Base-by-base conservation (phyloP, 2,797 vertebrate genomes). In the Huso huso region DNA sequence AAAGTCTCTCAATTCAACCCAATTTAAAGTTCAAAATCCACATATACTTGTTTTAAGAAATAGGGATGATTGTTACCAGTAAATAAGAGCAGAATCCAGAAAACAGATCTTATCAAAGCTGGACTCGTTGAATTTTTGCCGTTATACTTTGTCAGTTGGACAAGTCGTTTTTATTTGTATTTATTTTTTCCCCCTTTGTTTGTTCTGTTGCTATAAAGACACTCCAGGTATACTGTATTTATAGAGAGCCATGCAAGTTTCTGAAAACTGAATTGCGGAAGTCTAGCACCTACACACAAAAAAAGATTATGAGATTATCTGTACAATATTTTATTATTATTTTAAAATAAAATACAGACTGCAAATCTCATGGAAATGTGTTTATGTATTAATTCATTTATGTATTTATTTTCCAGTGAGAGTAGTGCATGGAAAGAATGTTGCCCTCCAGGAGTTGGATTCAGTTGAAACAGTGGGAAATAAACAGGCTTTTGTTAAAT, bases 11-110 rank as follows among this genome's bases (percentile, higher is more conserved):
- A 65, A 67, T 15, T 63, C 9, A 11, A 60, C 51, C 52, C 55
- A 48, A 12, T 58, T 66, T 18, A 18, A 66, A 59, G 37, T 62
- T 69, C 65, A 55, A 57, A 69, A 65, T 52, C 50, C 53, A 69
- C 65, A 65, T 49, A 69, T 48, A 65, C 61, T 9, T 8, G 23
- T 52, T 48, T 12, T 5, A 65, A 48, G 37, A 49, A 59, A 58
- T 66, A 68, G 37, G 61, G 13, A 58, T 10, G 10, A 12, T 58
- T 58, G 6, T 58, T n/a, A 58, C 10, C 55, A 58, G 10, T 57
- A 48, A 58, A 37, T 4, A 66, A 58, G 55, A 57, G 53, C 13
- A 37, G 6, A 37, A 58, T 12, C 18, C 18, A 18, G 18, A 13
- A 13, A 52, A 59, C 57, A 66, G 53, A 12, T 49, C 49, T 66